Conservation (phyloP, 2,797 vertebrate genomes). For the Xyrichtys novacula region DNA sequence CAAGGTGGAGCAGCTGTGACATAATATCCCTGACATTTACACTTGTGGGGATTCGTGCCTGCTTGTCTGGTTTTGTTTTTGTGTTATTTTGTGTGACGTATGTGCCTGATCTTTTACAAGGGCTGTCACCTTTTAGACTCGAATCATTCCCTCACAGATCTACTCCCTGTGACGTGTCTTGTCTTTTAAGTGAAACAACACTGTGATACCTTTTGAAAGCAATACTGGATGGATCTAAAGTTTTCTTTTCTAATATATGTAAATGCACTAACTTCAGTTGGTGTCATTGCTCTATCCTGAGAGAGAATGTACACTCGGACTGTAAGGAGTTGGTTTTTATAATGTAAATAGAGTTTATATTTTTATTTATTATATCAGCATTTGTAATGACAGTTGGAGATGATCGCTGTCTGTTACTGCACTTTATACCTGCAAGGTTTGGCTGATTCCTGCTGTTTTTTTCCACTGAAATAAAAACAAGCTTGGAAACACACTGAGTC, state of each 20-base stretch:
- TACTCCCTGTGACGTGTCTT: slow-evolving; percentile 43
- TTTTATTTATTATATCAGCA: slow-evolving; percentile 57
- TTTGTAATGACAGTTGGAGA: slow-evolving; percentile 27
- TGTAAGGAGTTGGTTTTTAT: slow-evolving; percentile 36
- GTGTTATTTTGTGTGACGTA: slow-evolving; percentile 17
- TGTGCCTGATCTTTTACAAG: slow-evolving; percentile 53
- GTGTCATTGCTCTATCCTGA: slow-evolving; percentile 13
- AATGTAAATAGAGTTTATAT: slow-evolving; percentile 53
- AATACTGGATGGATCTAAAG: slow-evolving; percentile 31
- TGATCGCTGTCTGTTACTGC: slow-evolving; percentile 55
- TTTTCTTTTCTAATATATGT: slow-evolving; percentile 15
- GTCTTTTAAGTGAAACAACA: slow-evolving; percentile 38
- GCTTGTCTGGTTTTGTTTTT: slow-evolving; percentile 15
- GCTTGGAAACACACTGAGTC: slow-evolving; percentile 28
- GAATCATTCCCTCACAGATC: slow-evolving; percentile 22
- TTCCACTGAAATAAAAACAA: slow-evolving; percentile 70
- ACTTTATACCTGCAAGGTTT: slow-evolving; percentile 70
- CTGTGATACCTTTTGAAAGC: slow-evolving; percentile 50
- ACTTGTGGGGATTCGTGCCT: slow-evolving; percentile 4
- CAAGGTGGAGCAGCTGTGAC: slow-evolving; percentile 44
- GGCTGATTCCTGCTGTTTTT: slow-evolving; percentile 49
- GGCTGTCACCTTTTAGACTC: slow-evolving; percentile 37
- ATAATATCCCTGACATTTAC: slow-evolving; percentile 27
- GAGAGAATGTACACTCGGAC: slow-evolving; percentile 22
- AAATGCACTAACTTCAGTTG: slow-evolving; percentile 31